Base-by-base conservation (phyloP, 2,888 invertebrate species). In the Sarcophaga subvicina region DNA sequence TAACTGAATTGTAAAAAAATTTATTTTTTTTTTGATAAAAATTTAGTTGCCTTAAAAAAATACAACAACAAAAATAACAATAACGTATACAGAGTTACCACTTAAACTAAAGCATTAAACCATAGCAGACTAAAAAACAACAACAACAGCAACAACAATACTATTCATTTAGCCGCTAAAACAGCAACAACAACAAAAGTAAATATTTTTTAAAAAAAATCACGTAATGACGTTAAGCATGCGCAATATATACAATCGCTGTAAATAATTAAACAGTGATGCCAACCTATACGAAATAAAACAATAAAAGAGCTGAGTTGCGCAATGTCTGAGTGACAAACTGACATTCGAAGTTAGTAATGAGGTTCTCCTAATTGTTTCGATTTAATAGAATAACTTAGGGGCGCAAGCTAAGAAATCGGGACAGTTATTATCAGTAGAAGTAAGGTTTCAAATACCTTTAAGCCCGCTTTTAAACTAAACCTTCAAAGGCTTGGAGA, bases 171-270 rank as follows among this genome's bases (percentile, higher is more conserved):
- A 72, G 37, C 47, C 64, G 37, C 25, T 49, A 64, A 22, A 71
- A 49, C 4, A 76, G 8, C 73, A 71, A 69, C 37, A 69, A 80
- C 62, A 69, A 80, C 17, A 17, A 69, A 79, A 45, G 67, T 22
- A 70, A 59, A 79, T 17, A 70, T 47, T 25, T 54, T 49, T 54
- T 10, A 10, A 49, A 83, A 59, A 85, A 85, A 81, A 88, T 89
- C 88, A 88, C 86, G 88, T 88, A 89, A 88, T 88, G 87, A 78
- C 80, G 85, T 83, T 88, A 83, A 87, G 83, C 88, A 88, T 89
- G 87, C 88, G 84, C 84, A 80, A 85, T 85, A 78, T 37, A 49
- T 25, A 73, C 73, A 17, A 67, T 47, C 17, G 27, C 27, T 14
- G 62, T 62, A 6, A 49, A 73, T 37, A 37, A 22, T 20, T 45